Evolutionary conservation across 2,113 vertebrate genomes (phyloP).

Genomic region (Vidua chalybeata): DNA sequence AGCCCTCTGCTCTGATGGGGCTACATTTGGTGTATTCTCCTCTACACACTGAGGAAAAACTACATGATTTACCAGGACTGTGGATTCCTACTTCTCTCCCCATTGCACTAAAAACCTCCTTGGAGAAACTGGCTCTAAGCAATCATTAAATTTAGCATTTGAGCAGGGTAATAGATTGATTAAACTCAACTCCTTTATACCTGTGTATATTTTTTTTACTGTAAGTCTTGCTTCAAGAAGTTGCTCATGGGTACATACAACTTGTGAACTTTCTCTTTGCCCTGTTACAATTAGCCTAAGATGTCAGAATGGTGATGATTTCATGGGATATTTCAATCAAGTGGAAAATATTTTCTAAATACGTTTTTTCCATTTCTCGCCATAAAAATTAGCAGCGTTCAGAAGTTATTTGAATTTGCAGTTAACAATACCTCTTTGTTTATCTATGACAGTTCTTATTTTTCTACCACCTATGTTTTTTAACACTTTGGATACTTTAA

Average conservation of each 20-base stretch:
- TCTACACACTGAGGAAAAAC: neutral
- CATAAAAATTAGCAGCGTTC: neutral
- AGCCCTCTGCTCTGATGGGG: neutral
- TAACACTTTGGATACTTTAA: neutral
- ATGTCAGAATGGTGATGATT: neutral
- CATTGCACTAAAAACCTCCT: neutral
- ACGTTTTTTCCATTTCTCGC: neutral
- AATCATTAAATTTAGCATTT: neutral
- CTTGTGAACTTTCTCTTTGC: neutral
- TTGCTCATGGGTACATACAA: neutral
- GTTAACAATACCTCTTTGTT: neutral
- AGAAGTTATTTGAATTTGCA: neutral
- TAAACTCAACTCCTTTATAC: neutral
- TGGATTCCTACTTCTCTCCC: neutral
- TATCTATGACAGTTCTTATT: neutral
- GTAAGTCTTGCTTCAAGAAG: neutral
- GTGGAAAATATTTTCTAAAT: neutral
- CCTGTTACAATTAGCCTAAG: neutral
- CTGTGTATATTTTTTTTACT: neutral
- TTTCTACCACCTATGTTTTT: neutral
- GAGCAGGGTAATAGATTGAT: neutral
- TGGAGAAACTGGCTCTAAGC: neutral
- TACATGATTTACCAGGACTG: neutral
- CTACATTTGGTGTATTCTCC: fast-evolving
- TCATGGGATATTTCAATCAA: neutral